Conservation (phyloP, 2,797 vertebrate species). For the Synaphobranchus kaupii region DNA sequence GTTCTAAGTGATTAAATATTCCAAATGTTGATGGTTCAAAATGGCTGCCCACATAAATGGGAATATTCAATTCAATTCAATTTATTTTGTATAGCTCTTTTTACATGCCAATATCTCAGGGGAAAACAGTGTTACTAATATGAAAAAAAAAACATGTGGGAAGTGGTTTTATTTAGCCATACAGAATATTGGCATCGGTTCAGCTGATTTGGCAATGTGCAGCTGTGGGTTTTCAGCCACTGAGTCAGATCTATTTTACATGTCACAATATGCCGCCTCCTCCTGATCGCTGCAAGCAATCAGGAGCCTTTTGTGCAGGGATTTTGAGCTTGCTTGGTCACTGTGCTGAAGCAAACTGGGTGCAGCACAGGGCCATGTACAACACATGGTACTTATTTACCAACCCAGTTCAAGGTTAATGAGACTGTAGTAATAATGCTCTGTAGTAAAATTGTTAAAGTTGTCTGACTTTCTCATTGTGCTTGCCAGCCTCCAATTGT, state of each 20-base stretch:
- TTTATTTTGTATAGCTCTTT: too few relatives aligned
- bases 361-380: background rate
- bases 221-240: background rate
- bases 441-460: background rate
- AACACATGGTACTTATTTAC: background rate
- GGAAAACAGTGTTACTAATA: background rate
- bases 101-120: background rate
- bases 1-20: background rate
- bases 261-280: background rate
- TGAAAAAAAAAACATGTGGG: background rate
- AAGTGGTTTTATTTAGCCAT: background rate
- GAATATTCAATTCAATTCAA: too few relatives aligned
- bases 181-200: background rate
- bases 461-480: background rate
- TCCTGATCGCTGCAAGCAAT: background rate
- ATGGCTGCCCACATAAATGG: background rate
- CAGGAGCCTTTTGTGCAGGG: background rate
- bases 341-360: background rate
- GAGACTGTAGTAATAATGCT: too few relatives aligned
- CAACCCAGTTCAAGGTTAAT: background rate
- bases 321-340: background rate
- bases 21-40: background rate
- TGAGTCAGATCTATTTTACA: background rate
- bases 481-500: background rate
- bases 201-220: background rate